Percentiles rank a stretch among this genome's conserved stretches.
Evolutionary conservation across 2,888 invertebrate genomes (phyloP).

Genomic region (Drosophila vallismaia): DNA sequence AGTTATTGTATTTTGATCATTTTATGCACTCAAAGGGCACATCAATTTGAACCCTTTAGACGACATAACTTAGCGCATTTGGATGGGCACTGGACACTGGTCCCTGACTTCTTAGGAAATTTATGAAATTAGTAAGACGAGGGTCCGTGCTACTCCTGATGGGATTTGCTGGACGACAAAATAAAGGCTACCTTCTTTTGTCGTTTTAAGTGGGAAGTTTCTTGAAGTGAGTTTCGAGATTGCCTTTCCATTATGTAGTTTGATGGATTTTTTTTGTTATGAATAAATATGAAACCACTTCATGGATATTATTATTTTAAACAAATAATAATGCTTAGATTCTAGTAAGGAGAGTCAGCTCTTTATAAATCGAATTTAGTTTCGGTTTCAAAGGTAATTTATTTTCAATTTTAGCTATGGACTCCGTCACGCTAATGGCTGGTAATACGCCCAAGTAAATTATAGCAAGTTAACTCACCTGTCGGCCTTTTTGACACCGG

Average conservation of each 20-base stretch:
- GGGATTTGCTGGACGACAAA: not conserved
- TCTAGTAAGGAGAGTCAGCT: not conserved
- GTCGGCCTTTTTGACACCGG: constrained; percentile 94
- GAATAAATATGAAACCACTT: not conserved
- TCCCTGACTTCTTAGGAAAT: constrained; percentile 10
- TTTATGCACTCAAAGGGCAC: constrained; percentile 56
- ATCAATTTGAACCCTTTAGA: constrained; percentile 48
- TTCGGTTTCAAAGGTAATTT: not conserved
- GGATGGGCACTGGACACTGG: constrained; percentile 44
- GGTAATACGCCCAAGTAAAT: not conserved
- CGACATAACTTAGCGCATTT: constrained; percentile 59
- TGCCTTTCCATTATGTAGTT: not conserved
- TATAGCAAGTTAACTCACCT: constrained; percentile 81
- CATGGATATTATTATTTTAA: not conserved
- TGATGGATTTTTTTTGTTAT: not conserved
- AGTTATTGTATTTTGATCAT: constrained; percentile 73
- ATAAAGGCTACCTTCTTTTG: not conserved
- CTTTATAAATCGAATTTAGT: not conserved
- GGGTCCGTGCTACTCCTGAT: constrained; percentile 23
- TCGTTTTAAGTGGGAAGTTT: constrained; percentile 4
- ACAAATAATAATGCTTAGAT: not conserved
- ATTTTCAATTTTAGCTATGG: not conserved
- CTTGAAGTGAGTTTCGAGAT: not conserved
- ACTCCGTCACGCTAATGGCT: not conserved
- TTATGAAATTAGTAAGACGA: constrained; percentile 42